A percentile compares a stretch with the other conserved stretches of the same genome.
These are phyloP conservation scores for Drosophila maculinotata DNA, from an alignment of 2,888 invertebrate genomes.

Conservation along the genomic window DNA sequence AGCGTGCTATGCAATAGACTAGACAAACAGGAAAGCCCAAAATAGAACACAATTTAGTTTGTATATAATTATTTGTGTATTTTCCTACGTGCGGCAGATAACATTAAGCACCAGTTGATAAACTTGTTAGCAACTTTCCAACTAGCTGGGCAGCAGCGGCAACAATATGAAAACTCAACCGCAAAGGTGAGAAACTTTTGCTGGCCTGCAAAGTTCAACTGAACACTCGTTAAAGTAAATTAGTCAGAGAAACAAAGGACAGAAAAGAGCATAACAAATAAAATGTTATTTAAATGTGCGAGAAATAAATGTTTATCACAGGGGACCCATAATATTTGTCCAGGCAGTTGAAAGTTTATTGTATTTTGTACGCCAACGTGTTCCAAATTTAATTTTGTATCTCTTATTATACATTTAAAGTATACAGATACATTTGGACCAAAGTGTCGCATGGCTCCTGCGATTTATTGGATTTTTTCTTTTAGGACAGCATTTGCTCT, in stretches of 20 bases:
- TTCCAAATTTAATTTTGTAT: slow-evolving; percentile 36
- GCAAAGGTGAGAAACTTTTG: slow-evolving; percentile 40
- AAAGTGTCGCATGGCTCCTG: slow-evolving; percentile 45
- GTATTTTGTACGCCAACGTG: slow-evolving; percentile 43
- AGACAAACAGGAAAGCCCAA: slow-evolving; percentile 23
- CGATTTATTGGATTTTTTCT: slow-evolving; percentile 63
- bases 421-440: not conserved
- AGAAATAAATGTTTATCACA: slow-evolving; percentile 37
- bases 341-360: slow-evolving; percentile 32
- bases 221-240: slow-evolving; percentile 42
- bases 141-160: slow-evolving; percentile 6
- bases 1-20: slow-evolving; percentile 29
- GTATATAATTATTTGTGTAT: slow-evolving; percentile 32
- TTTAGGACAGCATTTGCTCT: slow-evolving; percentile 30
- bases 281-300: slow-evolving; percentile 55
- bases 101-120: slow-evolving; percentile 31
- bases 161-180: slow-evolving; percentile 3
- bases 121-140: slow-evolving; percentile 35
- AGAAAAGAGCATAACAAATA: slow-evolving; percentile 29
- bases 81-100: slow-evolving; percentile 37
- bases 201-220: slow-evolving; percentile 14
- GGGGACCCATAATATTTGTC: not conserved
- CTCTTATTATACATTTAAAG: slow-evolving; percentile 5
- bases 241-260: slow-evolving; percentile 11
- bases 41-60: slow-evolving; percentile 34